phyloP scores from a whole-genome alignment of 1,140 invertebrate genomes.

The Cherax quadricarinatus region DNA sequence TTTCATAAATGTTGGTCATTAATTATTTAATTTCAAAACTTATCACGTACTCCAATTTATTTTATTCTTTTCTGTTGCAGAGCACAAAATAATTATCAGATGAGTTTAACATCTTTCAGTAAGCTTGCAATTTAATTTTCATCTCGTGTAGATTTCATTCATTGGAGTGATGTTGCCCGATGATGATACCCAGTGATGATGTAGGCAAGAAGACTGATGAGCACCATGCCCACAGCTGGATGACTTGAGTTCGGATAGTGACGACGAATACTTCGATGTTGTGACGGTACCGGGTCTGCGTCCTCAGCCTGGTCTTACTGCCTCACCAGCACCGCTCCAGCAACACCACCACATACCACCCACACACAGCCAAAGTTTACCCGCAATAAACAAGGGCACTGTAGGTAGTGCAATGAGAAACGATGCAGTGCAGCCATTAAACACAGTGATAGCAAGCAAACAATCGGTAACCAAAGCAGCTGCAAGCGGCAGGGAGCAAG shows the following conservation, averaged over 20 bases:
- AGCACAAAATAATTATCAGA: background rate
- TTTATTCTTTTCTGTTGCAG: background rate
- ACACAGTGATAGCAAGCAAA: background rate
- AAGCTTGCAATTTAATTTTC: background rate
- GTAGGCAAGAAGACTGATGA: background rate
- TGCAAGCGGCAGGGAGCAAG: background rate
- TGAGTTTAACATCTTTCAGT: background rate
- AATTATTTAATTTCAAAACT: background rate
- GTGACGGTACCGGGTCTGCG: conserved; percentile 56
- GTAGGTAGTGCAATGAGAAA: conserved; percentile 37
- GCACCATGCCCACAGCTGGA: conserved; percentile 68
- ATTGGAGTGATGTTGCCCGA: background rate
- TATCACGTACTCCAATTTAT: background rate
- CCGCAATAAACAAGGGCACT: conserved; percentile 55
- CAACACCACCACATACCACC: conserved; percentile 23
- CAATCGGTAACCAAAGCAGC: background rate
- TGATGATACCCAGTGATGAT: background rate
- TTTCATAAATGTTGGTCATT: background rate
- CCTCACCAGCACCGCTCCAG: background rate
- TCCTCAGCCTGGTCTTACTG: background rate
- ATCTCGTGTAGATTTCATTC: background rate
- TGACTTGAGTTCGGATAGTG: conserved; percentile 73
- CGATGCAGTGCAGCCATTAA: background rate
- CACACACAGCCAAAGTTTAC: conserved; percentile 61
- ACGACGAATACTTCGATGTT: conserved; percentile 73